These are phyloP conservation scores for Trogon melanurus DNA, from an alignment of 2,113 vertebrate genomes.

Conservation along the genomic window DNA sequence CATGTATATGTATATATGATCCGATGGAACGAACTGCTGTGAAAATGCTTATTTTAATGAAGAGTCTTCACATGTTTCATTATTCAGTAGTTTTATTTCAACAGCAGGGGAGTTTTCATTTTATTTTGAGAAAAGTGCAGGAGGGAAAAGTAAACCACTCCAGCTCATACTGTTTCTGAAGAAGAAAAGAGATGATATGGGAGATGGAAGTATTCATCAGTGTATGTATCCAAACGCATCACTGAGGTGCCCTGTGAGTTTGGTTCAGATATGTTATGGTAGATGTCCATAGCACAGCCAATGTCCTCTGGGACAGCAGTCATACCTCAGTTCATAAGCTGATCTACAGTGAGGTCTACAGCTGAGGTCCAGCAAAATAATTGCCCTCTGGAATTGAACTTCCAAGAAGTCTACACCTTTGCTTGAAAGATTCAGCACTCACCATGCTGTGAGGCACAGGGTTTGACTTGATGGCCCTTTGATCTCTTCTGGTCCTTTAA, in stretches of 20 bases:
- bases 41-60: constrained; percentile 43
- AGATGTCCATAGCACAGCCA: neutral
- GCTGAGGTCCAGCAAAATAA: neutral
- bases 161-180: neutral
- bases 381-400: neutral
- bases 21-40: neutral
- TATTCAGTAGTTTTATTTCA: constrained; percentile 58
- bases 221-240: neutral
- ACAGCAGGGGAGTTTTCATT: neutral
- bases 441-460: neutral
- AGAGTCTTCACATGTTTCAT: constrained; percentile 42
- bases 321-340: neutral
- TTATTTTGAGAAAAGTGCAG: neutral
- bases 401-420: neutral
- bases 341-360: neutral
- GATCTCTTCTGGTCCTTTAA: neutral
- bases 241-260: neutral
- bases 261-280: neutral
- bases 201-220: neutral
- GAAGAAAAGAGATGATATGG: neutral
- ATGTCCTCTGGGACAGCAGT: neutral
- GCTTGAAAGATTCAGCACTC: neutral
- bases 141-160: neutral
- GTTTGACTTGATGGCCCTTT: neutral
- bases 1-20: neutral